Evolutionary conservation across 1,140 invertebrate genomes (phyloP).

Genomic region (Oryctes rhinoceros): DNA sequence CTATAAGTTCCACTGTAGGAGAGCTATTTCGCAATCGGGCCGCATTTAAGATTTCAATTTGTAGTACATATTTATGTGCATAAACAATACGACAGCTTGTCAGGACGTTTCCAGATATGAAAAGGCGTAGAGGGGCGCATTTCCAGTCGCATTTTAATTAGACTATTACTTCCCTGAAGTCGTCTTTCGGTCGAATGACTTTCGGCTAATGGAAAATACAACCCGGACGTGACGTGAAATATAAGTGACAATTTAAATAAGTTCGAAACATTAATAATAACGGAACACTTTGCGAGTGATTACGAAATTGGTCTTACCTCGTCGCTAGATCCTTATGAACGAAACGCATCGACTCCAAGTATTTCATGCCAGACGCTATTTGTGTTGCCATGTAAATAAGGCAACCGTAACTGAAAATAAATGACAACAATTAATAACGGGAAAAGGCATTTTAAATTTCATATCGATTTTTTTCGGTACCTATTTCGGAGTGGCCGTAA

Average conservation of each 20-base stretch:
- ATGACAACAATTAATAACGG: constrained; percentile 33
- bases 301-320: constrained; percentile 63
- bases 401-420: constrained; percentile 72
- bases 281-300: constrained; percentile 45
- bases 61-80: constrained; percentile 49
- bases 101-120: constrained; percentile 44
- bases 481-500: constrained; percentile 6
- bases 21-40: constrained; percentile 42
- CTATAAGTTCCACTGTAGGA: constrained; percentile 44
- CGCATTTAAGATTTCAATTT: constrained; percentile 47
- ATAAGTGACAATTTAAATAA: constrained; percentile 47
- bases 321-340: constrained; percentile 82
- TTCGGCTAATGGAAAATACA: constrained; percentile 45
- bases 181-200: constrained; percentile 38
- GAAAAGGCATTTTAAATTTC: constrained; percentile 35
- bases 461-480: neutral
- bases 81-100: constrained; percentile 49
- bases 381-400: constrained; percentile 78
- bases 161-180: constrained; percentile 31
- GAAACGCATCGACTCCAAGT: constrained; percentile 78
- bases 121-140: constrained; percentile 41
- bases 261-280: constrained; percentile 46
- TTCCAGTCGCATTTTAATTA: constrained; percentile 48
- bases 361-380: constrained; percentile 87
- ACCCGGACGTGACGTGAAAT: constrained; percentile 47